phyloP scores from a whole-genome alignment of 2,888 invertebrate genomes.

The Drosophila dives region DNA sequence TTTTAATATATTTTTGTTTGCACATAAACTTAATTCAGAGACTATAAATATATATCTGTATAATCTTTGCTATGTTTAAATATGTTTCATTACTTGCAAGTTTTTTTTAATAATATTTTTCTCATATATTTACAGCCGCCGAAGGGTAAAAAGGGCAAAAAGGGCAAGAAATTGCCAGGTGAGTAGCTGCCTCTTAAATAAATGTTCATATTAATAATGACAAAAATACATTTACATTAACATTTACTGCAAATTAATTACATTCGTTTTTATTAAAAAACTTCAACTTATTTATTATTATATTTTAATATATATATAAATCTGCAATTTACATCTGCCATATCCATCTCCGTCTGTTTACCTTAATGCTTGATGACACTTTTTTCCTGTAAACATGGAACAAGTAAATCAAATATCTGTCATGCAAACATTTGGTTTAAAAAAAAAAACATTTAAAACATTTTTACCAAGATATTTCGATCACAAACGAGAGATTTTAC shows the following conservation, averaged over 20 bases:
- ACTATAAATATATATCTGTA: background rate
- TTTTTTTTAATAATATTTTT: slow-evolving; percentile 3
- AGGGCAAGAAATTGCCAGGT: slow-evolving; percentile 84
- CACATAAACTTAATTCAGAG: background rate
- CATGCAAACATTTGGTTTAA: background rate
- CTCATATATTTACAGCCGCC: slow-evolving; percentile 79
- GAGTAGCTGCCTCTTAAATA: slow-evolving; percentile 50
- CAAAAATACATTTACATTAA: too few relatives aligned
- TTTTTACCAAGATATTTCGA: background rate
- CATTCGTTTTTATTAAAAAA: background rate
- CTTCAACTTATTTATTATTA: background rate
- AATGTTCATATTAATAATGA: background rate
- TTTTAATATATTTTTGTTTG: background rate
- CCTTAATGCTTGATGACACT: background rate
- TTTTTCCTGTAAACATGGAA: too few relatives aligned
- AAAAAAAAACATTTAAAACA: background rate
- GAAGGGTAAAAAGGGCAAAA: slow-evolving; percentile 83
- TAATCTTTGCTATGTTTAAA: background rate
- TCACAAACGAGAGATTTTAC: background rate
- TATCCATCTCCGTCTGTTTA: background rate
- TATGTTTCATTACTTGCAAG: background rate
- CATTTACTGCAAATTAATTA: background rate
- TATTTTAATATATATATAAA: background rate
- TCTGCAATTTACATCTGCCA: background rate
- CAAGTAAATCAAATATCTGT: background rate